Percentiles rank a stretch among this genome's conserved stretches.
Evolutionary conservation across 2,113 vertebrate genomes (phyloP).

Genomic region (Lagopus leucura): DNA sequence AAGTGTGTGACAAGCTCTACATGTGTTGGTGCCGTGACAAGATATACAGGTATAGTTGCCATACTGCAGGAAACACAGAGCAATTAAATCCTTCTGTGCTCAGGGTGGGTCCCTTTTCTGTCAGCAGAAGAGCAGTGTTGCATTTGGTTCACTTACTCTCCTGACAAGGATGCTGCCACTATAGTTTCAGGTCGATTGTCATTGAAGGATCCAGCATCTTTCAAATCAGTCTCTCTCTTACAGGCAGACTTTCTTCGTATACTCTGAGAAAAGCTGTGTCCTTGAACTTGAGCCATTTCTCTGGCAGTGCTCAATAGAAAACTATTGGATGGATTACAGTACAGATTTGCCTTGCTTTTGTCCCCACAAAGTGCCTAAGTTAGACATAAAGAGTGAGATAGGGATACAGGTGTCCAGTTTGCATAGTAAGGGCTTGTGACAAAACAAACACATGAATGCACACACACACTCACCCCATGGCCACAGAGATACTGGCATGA

Average conservation of each 20-base stretch:
- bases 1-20: neutral
- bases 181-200: neutral
- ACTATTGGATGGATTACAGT: neutral
- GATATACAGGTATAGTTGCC: neutral
- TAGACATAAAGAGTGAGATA: neutral
- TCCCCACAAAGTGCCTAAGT: neutral
- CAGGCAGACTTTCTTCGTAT: neutral
- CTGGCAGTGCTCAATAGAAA: neutral
- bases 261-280: neutral
- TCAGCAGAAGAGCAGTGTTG: accelerated
- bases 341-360: neutral
- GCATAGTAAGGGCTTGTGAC: neutral
- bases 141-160: neutral
- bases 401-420: neutral
- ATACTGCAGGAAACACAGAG: accelerated
- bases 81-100: neutral
- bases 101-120: neutral
- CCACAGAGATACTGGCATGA: neutral
- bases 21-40: neutral
- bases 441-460: accelerated
- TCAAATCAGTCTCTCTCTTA: slow-evolving; percentile 17
- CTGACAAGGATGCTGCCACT: neutral
- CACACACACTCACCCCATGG: accelerated
- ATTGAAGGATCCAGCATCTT: neutral
- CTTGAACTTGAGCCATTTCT: neutral